Evolutionary conservation across 2,797 vertebrate genomes (phyloP).

Genomic region (Bovichtus diacanthus): DNA sequence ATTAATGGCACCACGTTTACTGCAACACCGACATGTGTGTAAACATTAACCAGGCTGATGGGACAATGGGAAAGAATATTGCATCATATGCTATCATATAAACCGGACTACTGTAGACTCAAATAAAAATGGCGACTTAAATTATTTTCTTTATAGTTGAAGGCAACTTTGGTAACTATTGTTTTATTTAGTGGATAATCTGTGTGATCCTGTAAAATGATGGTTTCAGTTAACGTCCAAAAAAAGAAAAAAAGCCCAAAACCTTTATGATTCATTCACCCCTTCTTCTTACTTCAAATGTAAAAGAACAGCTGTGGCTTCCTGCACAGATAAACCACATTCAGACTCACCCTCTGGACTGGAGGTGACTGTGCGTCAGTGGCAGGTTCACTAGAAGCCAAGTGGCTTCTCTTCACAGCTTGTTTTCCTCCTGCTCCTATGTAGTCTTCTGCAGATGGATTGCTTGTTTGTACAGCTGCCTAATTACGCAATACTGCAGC

Average conservation of each 20-base stretch:
- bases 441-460: conserved; percentile 30
- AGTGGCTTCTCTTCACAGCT: conserved; percentile 24
- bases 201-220: neutral
- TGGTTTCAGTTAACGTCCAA: neutral
- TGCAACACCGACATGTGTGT: conserved; percentile 23
- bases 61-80: conserved; percentile 12
- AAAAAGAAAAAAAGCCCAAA: too few relatives aligned
- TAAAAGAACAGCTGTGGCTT: conserved; percentile 23
- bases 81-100: conserved; percentile 28
- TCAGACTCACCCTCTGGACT: neutral
- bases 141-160: neutral
- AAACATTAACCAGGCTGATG: conserved; percentile 63
- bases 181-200: too few relatives aligned
- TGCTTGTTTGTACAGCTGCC: conserved; percentile 62
- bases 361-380: conserved; percentile 20
- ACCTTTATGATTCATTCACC: too few relatives aligned
- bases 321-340: conserved; percentile 9
- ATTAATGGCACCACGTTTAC: conserved; percentile 20
- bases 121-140: neutral
- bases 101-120: neutral
- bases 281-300: neutral
- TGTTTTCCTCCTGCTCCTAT: neutral
- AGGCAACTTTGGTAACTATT: neutral
- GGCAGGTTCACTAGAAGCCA: conserved; percentile 14
- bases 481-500: conserved; percentile 46